These are phyloP conservation scores for Orthonevra nobilis DNA, from an alignment of 2,888 invertebrate species.

Conservation along the genomic window DNA sequence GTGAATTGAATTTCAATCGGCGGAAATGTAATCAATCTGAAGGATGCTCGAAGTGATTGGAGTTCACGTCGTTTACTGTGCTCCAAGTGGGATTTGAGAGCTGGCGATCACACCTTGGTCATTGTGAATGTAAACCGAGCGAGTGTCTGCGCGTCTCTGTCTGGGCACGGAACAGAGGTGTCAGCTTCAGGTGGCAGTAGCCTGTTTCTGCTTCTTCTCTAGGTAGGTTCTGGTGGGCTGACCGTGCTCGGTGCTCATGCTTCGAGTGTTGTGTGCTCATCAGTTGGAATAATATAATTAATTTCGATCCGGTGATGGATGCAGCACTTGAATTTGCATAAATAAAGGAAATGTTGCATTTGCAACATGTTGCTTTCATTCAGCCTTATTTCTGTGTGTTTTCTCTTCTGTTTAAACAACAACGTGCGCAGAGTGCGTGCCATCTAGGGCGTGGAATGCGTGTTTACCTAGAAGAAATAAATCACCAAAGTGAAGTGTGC, in stretches of 20 bases:
- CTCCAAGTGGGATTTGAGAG: conserved; percentile 47
- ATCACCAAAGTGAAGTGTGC: conserved; percentile 29
- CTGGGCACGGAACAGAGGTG: conserved; percentile 1
- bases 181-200: conserved; percentile 47
- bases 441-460: conserved; percentile 17
- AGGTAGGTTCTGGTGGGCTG: conserved; percentile 16
- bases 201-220: conserved; percentile 27
- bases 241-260: conserved; percentile 34
- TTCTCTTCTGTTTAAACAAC: not conserved
- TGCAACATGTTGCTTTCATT: conserved; percentile 23
- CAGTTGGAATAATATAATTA: conserved; percentile 65
- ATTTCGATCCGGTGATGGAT: conserved; percentile 17
- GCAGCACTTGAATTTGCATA: conserved; percentile 53
- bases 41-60: conserved; percentile 66
- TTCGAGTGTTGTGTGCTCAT: conserved; percentile 63
- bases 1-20: conserved; percentile 65
- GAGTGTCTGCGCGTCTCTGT: not conserved
- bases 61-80: conserved; percentile 60
- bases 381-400: not conserved
- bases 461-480: conserved; percentile 31
- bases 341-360: conserved; percentile 32
- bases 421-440: conserved; percentile 10
- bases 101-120: conserved; percentile 58
- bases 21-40: conserved; percentile 70
- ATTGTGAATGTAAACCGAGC: not conserved